These are phyloP conservation scores for Manacus vitellinus DNA, from an alignment of 2,113 vertebrate species.

Conservation along the genomic window DNA sequence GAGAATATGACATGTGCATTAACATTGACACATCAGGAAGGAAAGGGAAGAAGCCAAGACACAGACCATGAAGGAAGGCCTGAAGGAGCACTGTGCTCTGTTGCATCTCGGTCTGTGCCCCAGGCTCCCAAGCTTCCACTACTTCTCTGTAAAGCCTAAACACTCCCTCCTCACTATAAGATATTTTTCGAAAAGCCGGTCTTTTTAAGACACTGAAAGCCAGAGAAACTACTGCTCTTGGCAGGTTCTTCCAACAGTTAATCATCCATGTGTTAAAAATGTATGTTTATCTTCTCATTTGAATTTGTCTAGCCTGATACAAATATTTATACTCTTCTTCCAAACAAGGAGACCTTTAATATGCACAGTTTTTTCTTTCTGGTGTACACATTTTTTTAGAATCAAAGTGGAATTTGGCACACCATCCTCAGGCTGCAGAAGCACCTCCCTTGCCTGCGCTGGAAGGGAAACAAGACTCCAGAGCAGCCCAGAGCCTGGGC, in stretches of 20 bases:
- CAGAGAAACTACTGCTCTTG: neutral
- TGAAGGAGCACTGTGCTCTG: neutral
- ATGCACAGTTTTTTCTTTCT: neutral
- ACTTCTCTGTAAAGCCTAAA: neutral
- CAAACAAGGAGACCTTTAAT: neutral
- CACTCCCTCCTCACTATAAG: neutral
- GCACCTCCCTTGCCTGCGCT: neutral
- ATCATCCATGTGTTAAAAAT: conserved; percentile 18
- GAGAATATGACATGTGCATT: fast-evolving
- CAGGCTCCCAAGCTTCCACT: neutral
- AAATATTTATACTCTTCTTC: conserved; percentile 27
- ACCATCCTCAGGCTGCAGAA: neutral
- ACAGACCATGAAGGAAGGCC: neutral
- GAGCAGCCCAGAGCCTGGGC: neutral
- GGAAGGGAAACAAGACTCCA: neutral
- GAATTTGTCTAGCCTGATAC: neutral
- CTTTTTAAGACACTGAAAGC: neutral
- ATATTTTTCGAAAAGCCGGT: neutral
- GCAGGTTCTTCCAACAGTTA: conserved; percentile 1
- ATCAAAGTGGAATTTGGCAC: conserved; percentile 1
- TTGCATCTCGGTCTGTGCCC: fast-evolving
- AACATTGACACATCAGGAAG: neutral
- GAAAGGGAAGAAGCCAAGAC: neutral
- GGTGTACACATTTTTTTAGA: neutral
- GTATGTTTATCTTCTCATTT: conserved; percentile 15